A percentile compares a stretch with the other conserved stretches of the same genome.
Evolutionary conservation across 2,113 vertebrate species (phyloP).

Genomic region (Tinamus guttatus): DNA sequence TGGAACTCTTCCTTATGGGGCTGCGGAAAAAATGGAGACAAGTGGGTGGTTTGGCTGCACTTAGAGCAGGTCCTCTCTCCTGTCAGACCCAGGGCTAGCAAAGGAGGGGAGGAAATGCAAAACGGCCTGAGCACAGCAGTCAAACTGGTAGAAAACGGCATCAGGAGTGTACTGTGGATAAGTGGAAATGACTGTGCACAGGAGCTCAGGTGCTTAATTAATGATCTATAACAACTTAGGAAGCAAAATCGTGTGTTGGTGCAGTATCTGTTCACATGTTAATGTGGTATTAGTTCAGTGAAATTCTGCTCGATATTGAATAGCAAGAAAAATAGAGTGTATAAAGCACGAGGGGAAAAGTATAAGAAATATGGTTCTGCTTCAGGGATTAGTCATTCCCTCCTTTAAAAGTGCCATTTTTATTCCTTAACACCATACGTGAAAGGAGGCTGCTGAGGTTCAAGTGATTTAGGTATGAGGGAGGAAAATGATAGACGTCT

Average conservation of each 20-base stretch:
- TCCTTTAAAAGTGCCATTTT: neutral
- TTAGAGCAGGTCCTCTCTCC: neutral
- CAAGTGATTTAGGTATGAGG: slow-evolving; percentile 18
- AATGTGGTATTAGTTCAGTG: neutral
- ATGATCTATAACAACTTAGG: neutral
- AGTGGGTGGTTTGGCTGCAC: neutral
- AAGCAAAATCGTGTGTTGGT: neutral
- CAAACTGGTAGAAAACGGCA: rapidly evolving
- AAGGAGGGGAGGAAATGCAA: neutral
- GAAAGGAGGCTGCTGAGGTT: neutral
- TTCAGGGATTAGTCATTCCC: slow-evolving; percentile 6
- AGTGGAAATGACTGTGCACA: neutral
- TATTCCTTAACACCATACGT: neutral
- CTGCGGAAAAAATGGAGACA: neutral
- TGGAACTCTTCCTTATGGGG: neutral
- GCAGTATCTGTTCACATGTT: neutral
- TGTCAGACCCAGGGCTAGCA: neutral
- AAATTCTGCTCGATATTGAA: neutral
- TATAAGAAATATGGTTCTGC: neutral
- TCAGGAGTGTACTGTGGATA: neutral
- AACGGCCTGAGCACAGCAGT: neutral
- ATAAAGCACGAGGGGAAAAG: neutral
- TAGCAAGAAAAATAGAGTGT: neutral
- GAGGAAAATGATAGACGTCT: slow-evolving; percentile 11
- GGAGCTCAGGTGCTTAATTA: neutral